Evolutionary conservation across 2,888 invertebrate genomes (phyloP).

Genomic region (Drosophila kanekoi): DNA sequence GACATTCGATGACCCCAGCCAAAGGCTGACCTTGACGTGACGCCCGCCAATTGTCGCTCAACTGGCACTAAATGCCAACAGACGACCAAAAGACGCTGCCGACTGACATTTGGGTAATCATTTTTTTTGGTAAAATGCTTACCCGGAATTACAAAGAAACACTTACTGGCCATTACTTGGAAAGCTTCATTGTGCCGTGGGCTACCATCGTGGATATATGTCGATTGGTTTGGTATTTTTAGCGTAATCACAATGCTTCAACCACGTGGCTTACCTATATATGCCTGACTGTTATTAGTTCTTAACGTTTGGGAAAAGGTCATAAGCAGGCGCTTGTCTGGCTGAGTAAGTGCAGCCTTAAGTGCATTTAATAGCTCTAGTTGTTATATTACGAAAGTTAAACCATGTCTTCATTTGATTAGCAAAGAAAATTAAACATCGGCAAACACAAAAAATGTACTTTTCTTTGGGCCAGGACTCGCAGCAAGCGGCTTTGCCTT

Average conservation of each 20-base stretch:
- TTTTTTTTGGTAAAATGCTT: neutral
- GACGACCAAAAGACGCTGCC: slow-evolving; percentile 19
- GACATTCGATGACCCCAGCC: slow-evolving; percentile 28
- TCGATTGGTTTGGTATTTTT: neutral
- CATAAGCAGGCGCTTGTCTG: neutral
- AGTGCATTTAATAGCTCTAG: too few relatives aligned
- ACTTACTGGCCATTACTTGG: neutral
- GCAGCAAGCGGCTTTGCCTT: neutral
- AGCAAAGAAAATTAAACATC: too few relatives aligned
- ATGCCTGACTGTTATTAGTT: neutral
- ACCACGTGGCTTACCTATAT: too few relatives aligned
- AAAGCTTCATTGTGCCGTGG: neutral
- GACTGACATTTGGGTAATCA: slow-evolving; percentile 10
- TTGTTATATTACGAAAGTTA: too few relatives aligned
- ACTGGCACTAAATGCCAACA: slow-evolving; percentile 71
- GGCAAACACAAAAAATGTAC: too few relatives aligned
- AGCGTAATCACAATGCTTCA: neutral
- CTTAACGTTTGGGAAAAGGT: neutral
- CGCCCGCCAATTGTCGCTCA: slow-evolving; percentile 60
- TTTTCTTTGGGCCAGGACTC: too few relatives aligned
- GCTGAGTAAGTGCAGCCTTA: too few relatives aligned
- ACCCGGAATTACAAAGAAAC: neutral
- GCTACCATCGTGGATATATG: neutral
- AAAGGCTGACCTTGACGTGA: slow-evolving; percentile 72
- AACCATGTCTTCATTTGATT: too few relatives aligned